Evolutionary conservation across 2,797 vertebrate species (phyloP).

Genomic region (Mus caroli): DNA sequence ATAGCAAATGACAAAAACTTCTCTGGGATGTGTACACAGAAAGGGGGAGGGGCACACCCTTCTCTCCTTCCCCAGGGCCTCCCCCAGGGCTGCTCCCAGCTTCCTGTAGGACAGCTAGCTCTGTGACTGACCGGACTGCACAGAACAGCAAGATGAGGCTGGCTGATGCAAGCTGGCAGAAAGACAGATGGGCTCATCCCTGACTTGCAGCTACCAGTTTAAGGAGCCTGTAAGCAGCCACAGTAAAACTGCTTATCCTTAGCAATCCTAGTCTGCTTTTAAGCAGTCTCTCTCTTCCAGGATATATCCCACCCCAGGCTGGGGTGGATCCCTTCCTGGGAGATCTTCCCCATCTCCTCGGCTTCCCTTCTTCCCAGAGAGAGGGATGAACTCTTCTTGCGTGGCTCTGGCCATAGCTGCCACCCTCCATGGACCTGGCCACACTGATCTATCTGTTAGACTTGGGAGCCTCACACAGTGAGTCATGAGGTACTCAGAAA

Average conservation of each 20-base stretch:
- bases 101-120: constrained; percentile 53
- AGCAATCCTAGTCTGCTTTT: not conserved
- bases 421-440: not conserved
- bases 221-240: not conserved
- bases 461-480: not conserved
- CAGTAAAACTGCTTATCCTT: not conserved
- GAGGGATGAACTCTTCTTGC: not conserved
- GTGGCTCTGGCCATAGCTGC: not conserved
- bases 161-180: constrained; percentile 38
- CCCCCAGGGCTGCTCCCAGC: constrained; percentile 22
- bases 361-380: not conserved
- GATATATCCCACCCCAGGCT: not conserved
- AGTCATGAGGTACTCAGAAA: not conserved
- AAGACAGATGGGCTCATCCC: constrained; percentile 23
- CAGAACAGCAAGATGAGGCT: not conserved
- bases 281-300: not conserved
- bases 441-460: not conserved
- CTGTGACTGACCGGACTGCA: constrained; percentile 38
- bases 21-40: constrained; percentile 73
- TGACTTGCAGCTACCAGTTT: not conserved
- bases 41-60: constrained; percentile 16
- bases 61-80: not conserved
- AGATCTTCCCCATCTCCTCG: not conserved
- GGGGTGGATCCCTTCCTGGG: not conserved
- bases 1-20: constrained; percentile 76